phyloP scores from a whole-genome alignment of 1,140 invertebrate species.

The Dermatophagoides farinae region DNA sequence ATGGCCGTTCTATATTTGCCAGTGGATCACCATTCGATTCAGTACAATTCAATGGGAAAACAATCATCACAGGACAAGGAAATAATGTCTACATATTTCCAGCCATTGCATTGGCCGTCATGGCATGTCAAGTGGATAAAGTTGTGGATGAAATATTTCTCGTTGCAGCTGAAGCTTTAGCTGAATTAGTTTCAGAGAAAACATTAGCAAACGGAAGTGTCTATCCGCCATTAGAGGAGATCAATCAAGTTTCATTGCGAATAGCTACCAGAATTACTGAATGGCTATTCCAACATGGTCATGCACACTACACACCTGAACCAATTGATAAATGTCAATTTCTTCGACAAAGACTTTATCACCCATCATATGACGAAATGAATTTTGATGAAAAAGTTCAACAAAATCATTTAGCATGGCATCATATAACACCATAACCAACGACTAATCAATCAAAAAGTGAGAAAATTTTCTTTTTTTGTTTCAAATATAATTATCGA shows the following conservation, averaged over 20 bases:
- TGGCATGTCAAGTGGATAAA: constrained; percentile 49
- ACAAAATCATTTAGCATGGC: too few relatives aligned
- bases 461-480: too few relatives aligned
- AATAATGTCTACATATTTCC: constrained; percentile 96
- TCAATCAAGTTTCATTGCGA: constrained; percentile 62
- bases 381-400: background rate
- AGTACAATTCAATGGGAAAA: constrained; percentile 50
- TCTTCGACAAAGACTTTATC: constrained; percentile 30
- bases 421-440: too few relatives aligned
- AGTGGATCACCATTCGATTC: constrained; percentile 77
- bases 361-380: constrained; percentile 28
- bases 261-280: constrained; percentile 67
- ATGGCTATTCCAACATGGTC: constrained; percentile 53
- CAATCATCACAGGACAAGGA: constrained; percentile 70
- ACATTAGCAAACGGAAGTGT: constrained; percentile 70
- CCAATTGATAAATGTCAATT: constrained; percentile 32
- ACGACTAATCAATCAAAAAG: too few relatives aligned
- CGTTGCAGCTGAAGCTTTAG: constrained; percentile 59
- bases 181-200: constrained; percentile 55
- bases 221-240: constrained; percentile 71
- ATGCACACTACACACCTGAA: constrained; percentile 31
- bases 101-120: constrained; percentile 70
- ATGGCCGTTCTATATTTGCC: constrained; percentile 72
- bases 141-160: constrained; percentile 77
- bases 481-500: too few relatives aligned